Evolutionary conservation across 1,140 invertebrate species (phyloP), one percentile per base, ranked within the genome.

Genomic region (Psilanteris sp.): DNA sequence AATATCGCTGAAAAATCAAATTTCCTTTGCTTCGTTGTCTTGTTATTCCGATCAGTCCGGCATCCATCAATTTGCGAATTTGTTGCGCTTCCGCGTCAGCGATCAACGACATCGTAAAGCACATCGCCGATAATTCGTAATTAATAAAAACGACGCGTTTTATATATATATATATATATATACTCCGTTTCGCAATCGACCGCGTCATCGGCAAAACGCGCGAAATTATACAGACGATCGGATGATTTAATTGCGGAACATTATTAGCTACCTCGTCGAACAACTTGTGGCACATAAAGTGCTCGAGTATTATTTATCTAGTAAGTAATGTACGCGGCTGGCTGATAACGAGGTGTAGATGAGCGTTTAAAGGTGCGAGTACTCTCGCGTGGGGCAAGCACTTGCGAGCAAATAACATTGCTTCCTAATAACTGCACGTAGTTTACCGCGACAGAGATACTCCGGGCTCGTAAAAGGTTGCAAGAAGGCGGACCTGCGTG

Each of bases 401-500:
- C 46, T 70, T 16, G 31, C 26, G 52, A 44, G 50, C 46, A 71
- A 70, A 73, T 70, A 72, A 50, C 61, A 34, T 57, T 41, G 66
- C 68, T 79, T 77, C 79, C 66, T 79, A 77, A 80, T 80, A 78
- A 80, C 79, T 74, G 76, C 54, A 46, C 76, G 57, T 72, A n/a
- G 61, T 61, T 43, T 48, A 15, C 32, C 57, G 71, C 68, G 72
- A 75, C 79, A 68, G 50, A 73, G 71, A 67, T 70, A 77, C 67
- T n/a, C n/a, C n/a, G n/a, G n/a, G 77, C 55, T 50, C 44, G 37
- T 72, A 79, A 78, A n/a, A n/a, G n/a, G n/a, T n/a, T n/a, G n/a
- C 71, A 74, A 73, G 67, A 77, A 70, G 48, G 64, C 24, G 6
- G 41, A 76, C 26, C 44, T 15, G 11, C 57, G 36, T 11, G 10